Base-by-base conservation (phyloP, 2,113 vertebrate species). In the Gymnorhina tibicen region DNA sequence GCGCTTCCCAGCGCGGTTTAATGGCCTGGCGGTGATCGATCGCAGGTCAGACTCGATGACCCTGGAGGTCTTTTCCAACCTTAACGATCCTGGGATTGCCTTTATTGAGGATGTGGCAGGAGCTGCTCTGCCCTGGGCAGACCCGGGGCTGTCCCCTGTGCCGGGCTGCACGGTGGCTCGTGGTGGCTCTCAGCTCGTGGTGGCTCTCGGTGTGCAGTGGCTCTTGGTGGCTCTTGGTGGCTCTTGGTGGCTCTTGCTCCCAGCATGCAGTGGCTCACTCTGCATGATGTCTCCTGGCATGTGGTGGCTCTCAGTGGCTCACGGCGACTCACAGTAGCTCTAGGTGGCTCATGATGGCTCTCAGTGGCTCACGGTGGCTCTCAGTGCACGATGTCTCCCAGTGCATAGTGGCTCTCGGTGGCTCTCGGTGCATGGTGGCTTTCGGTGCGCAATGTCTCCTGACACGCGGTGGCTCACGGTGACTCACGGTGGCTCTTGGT, bases 161-260 rank as follows among this genome's bases (percentile, higher is more conserved):
- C 44, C 6, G 3, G n/a, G 33, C 44, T 47, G 44, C 1, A 0
- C 1, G 4, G 72, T 23, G 41, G 42, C 42, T 46, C 63, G 0
- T 2, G 30, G 63, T 47, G 50, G 17, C 55, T 74, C 55, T 11
- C 26, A 6, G 72, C 13, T 6, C 3, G 13, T 7, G 3, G 26
- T 26, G 13, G 35, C n/a, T 33, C 30, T 3, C 5, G 22, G 39
- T 19, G 26, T 6, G 2, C 9, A 19, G 50, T 67, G 60, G 32
- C 32, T 53, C 16, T 9, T 17, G 16, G 16, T 23, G 22, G 21
- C 58, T 37, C 24, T 23, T n/a, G 32, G 41, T 11, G 22, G n/a
- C n/a, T 59, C 7, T 6, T n/a, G 59, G 59, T 62, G 35, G 35
- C 24, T 39, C 59, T 35, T n/a, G n/a, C n/a, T n/a, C n/a, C n/a